phyloP scores from a whole-genome alignment of 2,113 vertebrate species.

The Lutjanus erythropterus region DNA sequence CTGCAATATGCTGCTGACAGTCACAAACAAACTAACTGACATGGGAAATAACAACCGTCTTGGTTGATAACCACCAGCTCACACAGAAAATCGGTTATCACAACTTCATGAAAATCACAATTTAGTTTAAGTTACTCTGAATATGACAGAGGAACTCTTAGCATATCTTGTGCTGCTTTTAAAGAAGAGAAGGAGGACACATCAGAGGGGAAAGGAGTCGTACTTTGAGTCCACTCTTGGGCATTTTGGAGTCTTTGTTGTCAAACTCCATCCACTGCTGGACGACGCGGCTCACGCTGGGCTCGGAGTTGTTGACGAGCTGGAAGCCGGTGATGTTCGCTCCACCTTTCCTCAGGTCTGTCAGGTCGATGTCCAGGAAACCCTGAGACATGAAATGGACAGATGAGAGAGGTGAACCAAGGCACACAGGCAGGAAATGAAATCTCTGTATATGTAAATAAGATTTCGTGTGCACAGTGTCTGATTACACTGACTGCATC shows the following conservation, averaged over 20 bases:
- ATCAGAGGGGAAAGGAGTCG: slow-evolving; percentile 11
- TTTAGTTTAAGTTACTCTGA: neutral
- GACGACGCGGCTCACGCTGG: slow-evolving; percentile 89
- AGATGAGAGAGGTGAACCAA: slow-evolving; percentile 12
- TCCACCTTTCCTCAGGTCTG: slow-evolving; percentile 94
- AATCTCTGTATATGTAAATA: neutral
- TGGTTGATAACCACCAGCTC: neutral
- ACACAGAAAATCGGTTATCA: neutral
- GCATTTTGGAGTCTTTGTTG: slow-evolving; percentile 92
- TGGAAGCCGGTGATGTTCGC: slow-evolving; percentile 98
- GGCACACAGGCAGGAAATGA: neutral
- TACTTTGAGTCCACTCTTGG: slow-evolving; percentile 94
- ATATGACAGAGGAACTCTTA: neutral
- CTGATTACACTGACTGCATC: neutral
- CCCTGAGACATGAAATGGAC: slow-evolving; percentile 83
- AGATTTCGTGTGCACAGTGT: neutral
- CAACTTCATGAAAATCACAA: neutral
- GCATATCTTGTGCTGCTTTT: neutral
- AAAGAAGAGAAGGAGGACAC: neutral
- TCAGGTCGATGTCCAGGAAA: slow-evolving; percentile 97
- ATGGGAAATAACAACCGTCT: slow-evolving; percentile 16
- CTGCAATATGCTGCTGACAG: slow-evolving; percentile 16
- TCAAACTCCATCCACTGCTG: slow-evolving; percentile 97
- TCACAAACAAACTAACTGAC: slow-evolving; percentile 21
- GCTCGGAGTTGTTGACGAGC: slow-evolving; percentile 93